Conservation (phyloP, 2,888 invertebrate species). For the Nemotelus pantherinus region DNA sequence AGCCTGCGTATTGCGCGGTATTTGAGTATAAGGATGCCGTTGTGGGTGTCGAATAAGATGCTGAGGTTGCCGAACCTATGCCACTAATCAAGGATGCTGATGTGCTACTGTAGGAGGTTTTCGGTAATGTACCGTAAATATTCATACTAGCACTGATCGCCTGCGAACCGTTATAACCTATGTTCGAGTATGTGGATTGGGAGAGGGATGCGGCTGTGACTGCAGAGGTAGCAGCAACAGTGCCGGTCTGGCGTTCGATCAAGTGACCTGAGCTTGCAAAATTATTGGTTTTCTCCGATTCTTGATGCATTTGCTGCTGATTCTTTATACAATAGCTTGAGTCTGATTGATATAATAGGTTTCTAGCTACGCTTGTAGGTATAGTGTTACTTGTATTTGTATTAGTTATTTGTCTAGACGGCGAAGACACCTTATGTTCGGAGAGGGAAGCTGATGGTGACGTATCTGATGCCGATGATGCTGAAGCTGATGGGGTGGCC, state of each 20-base stretch:
- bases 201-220: slow-evolving; percentile 49
- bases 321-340: slow-evolving; percentile 61
- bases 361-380: slow-evolving; percentile 55
- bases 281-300: slow-evolving; percentile 50
- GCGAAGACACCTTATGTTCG: slow-evolving; percentile 56
- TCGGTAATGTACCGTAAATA: slow-evolving; percentile 64
- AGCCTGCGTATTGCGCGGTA: background rate
- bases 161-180: slow-evolving; percentile 54
- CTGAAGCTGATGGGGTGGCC: slow-evolving; percentile 36
- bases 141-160: slow-evolving; percentile 57
- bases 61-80: slow-evolving; percentile 49
- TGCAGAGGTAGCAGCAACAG: background rate
- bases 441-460: slow-evolving; percentile 49
- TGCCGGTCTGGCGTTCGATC: slow-evolving; percentile 4
- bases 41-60: slow-evolving; percentile 56
- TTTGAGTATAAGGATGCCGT: slow-evolving; percentile 52
- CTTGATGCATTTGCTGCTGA: slow-evolving; percentile 57
- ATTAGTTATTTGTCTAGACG: slow-evolving; percentile 58
- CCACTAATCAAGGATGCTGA: slow-evolving; percentile 22
- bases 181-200: slow-evolving; percentile 3
- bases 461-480: slow-evolving; percentile 43
- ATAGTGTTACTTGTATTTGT: slow-evolving; percentile 51
- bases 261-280: slow-evolving; percentile 58
- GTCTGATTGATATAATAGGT: slow-evolving; percentile 55
- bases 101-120: slow-evolving; percentile 54